Percentiles rank a stretch among this genome's conserved stretches.
Evolutionary conservation across 2,888 invertebrate genomes (phyloP).

Genomic region (Drosophila formosana): DNA sequence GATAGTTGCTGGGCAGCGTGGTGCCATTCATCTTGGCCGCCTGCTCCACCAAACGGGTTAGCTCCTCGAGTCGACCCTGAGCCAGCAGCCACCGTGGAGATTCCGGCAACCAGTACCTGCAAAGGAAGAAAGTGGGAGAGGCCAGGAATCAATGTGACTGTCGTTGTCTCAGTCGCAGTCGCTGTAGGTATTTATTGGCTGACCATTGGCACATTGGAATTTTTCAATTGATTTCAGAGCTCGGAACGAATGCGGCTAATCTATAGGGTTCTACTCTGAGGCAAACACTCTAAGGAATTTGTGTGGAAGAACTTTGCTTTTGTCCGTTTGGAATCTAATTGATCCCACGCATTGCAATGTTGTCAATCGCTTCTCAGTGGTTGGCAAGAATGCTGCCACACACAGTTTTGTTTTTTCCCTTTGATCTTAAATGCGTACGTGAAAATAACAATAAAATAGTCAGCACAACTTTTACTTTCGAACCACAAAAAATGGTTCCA

Average conservation of each 20-base stretch:
- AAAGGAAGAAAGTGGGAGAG: neutral
- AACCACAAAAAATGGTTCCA: conserved; percentile 14
- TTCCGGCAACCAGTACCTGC: conserved; percentile 91
- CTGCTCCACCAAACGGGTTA: conserved; percentile 88
- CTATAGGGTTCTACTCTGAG: conserved; percentile 27
- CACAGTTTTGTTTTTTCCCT: conserved; percentile 48
- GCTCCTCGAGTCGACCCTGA: conserved; percentile 89
- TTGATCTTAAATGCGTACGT: conserved; percentile 61
- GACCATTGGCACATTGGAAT: conserved; percentile 66
- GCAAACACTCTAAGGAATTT: conserved; percentile 68
- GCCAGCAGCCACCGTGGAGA: conserved; percentile 92
- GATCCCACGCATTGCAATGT: conserved; percentile 56
- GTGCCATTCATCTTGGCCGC: conserved; percentile 89
- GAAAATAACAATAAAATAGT: conserved; percentile 35
- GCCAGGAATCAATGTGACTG: conserved; percentile 23
- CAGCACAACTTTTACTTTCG: conserved; percentile 22
- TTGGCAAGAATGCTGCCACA: conserved; percentile 51
- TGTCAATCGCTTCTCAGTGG: conserved; percentile 68
- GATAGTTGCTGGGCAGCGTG: conserved; percentile 88
- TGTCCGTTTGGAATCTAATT: conserved; percentile 70
- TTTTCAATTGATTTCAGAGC: conserved; percentile 65
- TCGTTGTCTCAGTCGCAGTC: conserved; percentile 13
- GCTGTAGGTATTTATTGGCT: conserved; percentile 59
- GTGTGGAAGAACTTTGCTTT: conserved; percentile 48
- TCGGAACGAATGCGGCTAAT: conserved; percentile 37